Conservation (phyloP, 2,113 vertebrate genomes). For the Gavia stellata region DNA sequence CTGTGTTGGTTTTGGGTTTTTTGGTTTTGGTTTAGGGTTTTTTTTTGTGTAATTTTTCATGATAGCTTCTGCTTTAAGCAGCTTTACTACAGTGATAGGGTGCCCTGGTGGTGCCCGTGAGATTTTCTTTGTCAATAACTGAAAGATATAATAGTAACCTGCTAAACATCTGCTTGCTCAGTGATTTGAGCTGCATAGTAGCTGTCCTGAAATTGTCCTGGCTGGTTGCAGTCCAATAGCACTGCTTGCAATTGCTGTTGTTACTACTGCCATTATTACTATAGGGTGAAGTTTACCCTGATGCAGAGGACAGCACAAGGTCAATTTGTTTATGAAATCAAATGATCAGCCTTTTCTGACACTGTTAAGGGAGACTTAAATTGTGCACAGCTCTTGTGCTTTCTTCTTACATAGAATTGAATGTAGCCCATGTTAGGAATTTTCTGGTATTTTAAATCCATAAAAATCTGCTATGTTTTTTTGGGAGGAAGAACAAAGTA, state of each 20-base stretch:
- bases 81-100: background rate
- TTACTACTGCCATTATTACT: background rate
- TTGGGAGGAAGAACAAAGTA: background rate
- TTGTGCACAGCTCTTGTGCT: background rate
- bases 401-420: background rate
- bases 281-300: background rate
- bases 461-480: background rate
- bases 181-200: constrained; percentile 9
- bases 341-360: background rate
- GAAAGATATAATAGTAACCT: background rate
- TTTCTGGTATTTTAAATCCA: background rate
- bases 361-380: background rate
- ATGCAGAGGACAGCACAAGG: background rate
- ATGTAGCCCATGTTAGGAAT: background rate
- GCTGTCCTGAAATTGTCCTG: constrained; percentile 22
- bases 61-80: constrained; percentile 2
- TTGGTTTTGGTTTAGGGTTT: background rate
- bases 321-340: constrained; percentile 1
- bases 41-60: background rate
- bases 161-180: background rate
- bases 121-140: constrained; percentile 18
- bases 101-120: background rate
- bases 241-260: background rate
- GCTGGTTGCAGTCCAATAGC: background rate
- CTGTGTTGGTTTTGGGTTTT: background rate